phyloP scores from a whole-genome alignment of 1,140 invertebrate species.

The Hesperophylax magnus region DNA sequence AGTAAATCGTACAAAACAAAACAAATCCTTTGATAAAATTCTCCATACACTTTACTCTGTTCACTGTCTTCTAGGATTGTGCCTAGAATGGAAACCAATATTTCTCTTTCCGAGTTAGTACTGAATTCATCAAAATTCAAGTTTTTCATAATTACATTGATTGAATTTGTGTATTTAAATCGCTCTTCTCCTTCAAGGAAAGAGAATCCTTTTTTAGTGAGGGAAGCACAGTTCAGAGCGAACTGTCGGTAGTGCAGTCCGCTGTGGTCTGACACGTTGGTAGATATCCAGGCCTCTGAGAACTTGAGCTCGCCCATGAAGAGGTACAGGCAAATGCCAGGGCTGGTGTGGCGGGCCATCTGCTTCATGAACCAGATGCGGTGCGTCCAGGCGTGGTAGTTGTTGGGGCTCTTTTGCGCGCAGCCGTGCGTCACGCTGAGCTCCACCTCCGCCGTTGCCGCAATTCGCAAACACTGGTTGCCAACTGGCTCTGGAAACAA shows the following conservation, averaged over 20 bases:
- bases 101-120: constrained; percentile 10
- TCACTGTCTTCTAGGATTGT: neutral
- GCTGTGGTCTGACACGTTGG: constrained; percentile 90
- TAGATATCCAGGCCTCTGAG: constrained; percentile 81
- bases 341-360: constrained; percentile 63
- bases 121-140: neutral
- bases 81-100: neutral
- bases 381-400: constrained; percentile 95
- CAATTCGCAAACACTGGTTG: neutral
- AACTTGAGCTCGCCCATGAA: constrained; percentile 73
- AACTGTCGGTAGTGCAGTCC: constrained; percentile 90
- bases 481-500: neutral
- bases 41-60: neutral
- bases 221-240: constrained; percentile 74
- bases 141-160: neutral
- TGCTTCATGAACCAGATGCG: constrained; percentile 82
- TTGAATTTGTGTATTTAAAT: constrained; percentile 25
- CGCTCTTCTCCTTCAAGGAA: neutral
- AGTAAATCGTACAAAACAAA: constrained; percentile 39
- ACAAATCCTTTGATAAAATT: constrained; percentile 20
- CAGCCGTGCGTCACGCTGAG: constrained; percentile 59
- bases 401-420: constrained; percentile 83
- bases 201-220: constrained; percentile 58
- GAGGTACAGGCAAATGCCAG: constrained; percentile 64
- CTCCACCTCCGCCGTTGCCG: neutral